phyloP scores from a whole-genome alignment of 2,113 vertebrate genomes.

The Sakesphorus luctuosus region DNA sequence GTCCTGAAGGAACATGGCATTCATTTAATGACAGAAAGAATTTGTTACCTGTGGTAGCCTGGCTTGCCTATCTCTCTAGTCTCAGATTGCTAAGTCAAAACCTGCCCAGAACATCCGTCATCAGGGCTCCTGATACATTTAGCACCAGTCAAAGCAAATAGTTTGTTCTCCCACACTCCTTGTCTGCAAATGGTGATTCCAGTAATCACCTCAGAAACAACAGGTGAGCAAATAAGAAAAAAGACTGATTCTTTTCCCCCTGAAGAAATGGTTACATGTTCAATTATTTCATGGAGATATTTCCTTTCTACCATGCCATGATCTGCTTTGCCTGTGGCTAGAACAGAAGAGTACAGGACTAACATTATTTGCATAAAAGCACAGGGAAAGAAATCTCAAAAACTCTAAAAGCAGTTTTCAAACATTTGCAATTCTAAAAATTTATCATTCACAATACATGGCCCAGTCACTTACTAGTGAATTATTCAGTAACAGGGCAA shows the following conservation, averaged over 20 bases:
- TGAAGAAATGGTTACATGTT: not conserved
- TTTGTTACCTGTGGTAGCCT: not conserved
- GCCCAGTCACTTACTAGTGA: not conserved
- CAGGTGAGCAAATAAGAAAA: conserved; percentile 18
- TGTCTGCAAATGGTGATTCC: not conserved
- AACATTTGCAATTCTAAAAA: not conserved
- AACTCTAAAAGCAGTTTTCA: not conserved
- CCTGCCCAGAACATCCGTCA: not conserved
- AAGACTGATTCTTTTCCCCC: rapidly evolving
- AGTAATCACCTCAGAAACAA: conserved; percentile 5
- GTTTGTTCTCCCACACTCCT: not conserved
- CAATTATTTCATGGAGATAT: not conserved
- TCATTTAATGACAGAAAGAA: not conserved
- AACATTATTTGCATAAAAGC: not conserved
- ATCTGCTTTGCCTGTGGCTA: not conserved
- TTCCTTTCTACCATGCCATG: not conserved
- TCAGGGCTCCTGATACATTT: not conserved
- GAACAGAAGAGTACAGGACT: not conserved
- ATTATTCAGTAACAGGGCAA: not conserved
- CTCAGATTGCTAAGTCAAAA: not conserved
- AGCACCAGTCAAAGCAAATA: not conserved
- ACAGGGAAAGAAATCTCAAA: not conserved
- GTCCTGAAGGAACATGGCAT: not conserved
- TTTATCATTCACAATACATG: not conserved
- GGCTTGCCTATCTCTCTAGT: not conserved